Evolutionary conservation across 2,113 vertebrate genomes (phyloP).

Genomic region (Scopus umbretta): DNA sequence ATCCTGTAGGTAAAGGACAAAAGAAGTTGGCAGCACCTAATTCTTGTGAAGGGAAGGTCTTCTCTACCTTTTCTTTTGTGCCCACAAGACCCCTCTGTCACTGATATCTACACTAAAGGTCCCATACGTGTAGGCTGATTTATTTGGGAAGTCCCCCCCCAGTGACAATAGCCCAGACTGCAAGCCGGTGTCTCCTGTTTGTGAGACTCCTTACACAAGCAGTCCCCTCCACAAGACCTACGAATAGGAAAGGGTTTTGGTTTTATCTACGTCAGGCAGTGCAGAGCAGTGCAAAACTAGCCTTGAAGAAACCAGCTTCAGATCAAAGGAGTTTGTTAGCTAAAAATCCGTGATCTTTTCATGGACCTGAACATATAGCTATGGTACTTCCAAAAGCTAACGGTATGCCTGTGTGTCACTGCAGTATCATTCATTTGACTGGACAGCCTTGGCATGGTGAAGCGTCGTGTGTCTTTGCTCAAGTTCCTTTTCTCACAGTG

Average conservation of each 20-base stretch:
- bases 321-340: neutral
- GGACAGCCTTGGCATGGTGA: neutral
- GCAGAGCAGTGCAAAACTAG: neutral
- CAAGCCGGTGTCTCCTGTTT: neutral
- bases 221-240: neutral
- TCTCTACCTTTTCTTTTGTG: neutral
- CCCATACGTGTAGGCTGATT: accelerated
- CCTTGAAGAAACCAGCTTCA: neutral
- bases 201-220: neutral
- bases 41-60: neutral
- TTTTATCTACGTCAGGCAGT: neutral
- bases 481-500: neutral
- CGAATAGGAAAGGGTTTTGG: accelerated
- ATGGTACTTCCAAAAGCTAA: neutral
- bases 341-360: neutral
- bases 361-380: accelerated
- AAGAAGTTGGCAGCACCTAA: neutral
- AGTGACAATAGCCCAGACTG: neutral
- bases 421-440: accelerated
- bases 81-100: neutral
- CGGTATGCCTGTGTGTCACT: accelerated
- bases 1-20: neutral
- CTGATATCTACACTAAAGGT: neutral
- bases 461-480: accelerated
- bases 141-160: neutral